Base-by-base conservation (phyloP, 2,113 vertebrate species). In the Rhagologus leucostigma region DNA sequence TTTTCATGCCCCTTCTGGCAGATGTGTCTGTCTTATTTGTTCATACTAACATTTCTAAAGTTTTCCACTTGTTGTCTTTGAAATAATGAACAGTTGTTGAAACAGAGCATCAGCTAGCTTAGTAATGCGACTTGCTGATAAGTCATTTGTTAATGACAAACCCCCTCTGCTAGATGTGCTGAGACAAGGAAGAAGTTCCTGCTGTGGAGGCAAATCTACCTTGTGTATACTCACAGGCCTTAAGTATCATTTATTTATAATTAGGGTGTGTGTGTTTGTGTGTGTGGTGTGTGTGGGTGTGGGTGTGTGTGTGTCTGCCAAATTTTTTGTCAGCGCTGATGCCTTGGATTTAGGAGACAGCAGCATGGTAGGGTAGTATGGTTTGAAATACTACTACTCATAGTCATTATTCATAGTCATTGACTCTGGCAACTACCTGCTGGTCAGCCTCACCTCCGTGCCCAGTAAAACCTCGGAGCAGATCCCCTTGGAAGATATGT, bases 21-120 rank as follows among this genome's bases (percentile, higher is more conserved):
- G 60, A n/a, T 16, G 7, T 47, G 27, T 1, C 18, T 50, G 30
- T n/a, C 21, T 65, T 74, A 52, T 74, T 8, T 84, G 10, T 73
- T 81, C 18, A 30, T 29, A 23, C 9, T 60, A 87, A 84, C 6
- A 27, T 67, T 93, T 68, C 42, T 67, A 24, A 44, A 65, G n/a
- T 13, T 56, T 78, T 85, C 16, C 26, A 59, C 42, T 77, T 55
- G 14, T 41, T 52, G 70, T 35, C 62, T 91, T 68, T 69, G 26
- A 67, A 87, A 92, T 89, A 95, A 96, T 70, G 74, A 96, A 63
- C 33, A 74, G 16, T 76, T 71, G 46, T 21, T 68, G 55, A 74
- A 84, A 75, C 81, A 50, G 21, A 52, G 20, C 27, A 47, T 64
- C 75, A 78, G 22, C 16, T 26, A 62, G 4, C 7, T 85, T 82